Percentiles rank a stretch among this genome's conserved stretches.
These are phyloP conservation scores for Lissocephala sabroskyi DNA, from an alignment of 2,888 invertebrate genomes.

Conservation along the genomic window DNA sequence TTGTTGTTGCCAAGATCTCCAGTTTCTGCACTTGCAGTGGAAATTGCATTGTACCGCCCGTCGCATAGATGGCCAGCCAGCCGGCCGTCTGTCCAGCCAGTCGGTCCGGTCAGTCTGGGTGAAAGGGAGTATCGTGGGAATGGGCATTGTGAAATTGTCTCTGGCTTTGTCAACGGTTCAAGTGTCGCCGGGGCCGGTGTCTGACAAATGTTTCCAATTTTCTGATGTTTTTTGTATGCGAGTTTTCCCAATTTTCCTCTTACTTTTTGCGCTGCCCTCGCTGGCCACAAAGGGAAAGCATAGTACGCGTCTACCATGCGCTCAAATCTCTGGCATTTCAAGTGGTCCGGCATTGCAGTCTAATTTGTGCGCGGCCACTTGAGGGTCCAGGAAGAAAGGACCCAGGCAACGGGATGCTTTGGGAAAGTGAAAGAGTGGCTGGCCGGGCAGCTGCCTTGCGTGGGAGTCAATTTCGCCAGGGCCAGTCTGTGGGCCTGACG, in stretches of 20 bases:
- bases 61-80: slow-evolving; percentile 34
- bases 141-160: slow-evolving; percentile 49
- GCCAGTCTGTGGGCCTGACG: slow-evolving; percentile 42
- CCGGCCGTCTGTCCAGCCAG: slow-evolving; percentile 2
- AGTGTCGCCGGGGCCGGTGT: slow-evolving; percentile 49
- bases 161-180: slow-evolving; percentile 51
- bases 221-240: slow-evolving; percentile 31
- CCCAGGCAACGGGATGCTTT: slow-evolving; percentile 1
- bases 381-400: slow-evolving; percentile 52
- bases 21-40: slow-evolving; percentile 60
- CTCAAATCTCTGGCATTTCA: slow-evolving; percentile 26
- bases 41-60: slow-evolving; percentile 45
- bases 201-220: slow-evolving; percentile 54
- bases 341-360: slow-evolving; percentile 50
- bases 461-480: slow-evolving; percentile 46
- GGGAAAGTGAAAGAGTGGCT: slow-evolving; percentile 35
- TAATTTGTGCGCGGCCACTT: slow-evolving; percentile 59
- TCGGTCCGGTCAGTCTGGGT: slow-evolving; percentile 7
- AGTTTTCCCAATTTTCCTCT: too few species aligned
- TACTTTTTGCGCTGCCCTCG: slow-evolving; percentile 13
- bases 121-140: slow-evolving; percentile 64
- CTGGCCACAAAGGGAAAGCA: slow-evolving; percentile 45
- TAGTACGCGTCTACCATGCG: slow-evolving; percentile 64
- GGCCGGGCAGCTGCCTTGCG: slow-evolving; percentile 50
- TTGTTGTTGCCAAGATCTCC: slow-evolving; percentile 37